Evolutionary conservation across 2,797 vertebrate genomes (phyloP).

Genomic region (Acrossocheilus fasciatus): DNA sequence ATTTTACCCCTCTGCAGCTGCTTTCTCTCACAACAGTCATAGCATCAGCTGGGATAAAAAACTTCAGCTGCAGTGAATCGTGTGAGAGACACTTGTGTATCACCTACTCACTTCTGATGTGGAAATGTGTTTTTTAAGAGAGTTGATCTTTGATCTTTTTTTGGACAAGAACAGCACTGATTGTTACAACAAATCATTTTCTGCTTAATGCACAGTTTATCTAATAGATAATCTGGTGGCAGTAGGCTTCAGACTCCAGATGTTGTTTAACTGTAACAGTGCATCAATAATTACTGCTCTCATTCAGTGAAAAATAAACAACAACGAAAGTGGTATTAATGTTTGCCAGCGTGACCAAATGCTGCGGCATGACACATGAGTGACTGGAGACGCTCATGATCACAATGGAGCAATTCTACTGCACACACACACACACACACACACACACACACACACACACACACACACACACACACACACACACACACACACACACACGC

Average conservation of each 20-base stretch:
- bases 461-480: no score
- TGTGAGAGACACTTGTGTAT: neutral
- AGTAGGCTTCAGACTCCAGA: neutral
- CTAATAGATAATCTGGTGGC: neutral
- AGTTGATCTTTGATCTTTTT: neutral
- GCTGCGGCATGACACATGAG: constrained; percentile 1
- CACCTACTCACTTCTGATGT: neutral
- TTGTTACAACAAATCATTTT: neutral
- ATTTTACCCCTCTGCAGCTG: constrained; percentile 63
- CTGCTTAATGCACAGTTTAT: neutral
- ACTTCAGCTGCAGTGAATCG: neutral
- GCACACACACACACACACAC: neutral
- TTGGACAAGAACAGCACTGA: neutral
- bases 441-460: constrained; percentile 19
- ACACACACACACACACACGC: no score
- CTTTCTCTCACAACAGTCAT: neutral
- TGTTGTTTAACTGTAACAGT: neutral
- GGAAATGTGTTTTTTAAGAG: neutral
- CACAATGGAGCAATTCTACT: constrained; percentile 36
- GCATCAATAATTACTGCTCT: neutral
- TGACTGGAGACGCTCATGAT: neutral
- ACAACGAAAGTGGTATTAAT: constrained; percentile 37
- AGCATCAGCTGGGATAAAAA: constrained; percentile 1
- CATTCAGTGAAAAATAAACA: constrained; percentile 10
- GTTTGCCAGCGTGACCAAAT: neutral